Conservation (phyloP, 2,888 invertebrate genomes). For the Podotricha telesiphe region DNA sequence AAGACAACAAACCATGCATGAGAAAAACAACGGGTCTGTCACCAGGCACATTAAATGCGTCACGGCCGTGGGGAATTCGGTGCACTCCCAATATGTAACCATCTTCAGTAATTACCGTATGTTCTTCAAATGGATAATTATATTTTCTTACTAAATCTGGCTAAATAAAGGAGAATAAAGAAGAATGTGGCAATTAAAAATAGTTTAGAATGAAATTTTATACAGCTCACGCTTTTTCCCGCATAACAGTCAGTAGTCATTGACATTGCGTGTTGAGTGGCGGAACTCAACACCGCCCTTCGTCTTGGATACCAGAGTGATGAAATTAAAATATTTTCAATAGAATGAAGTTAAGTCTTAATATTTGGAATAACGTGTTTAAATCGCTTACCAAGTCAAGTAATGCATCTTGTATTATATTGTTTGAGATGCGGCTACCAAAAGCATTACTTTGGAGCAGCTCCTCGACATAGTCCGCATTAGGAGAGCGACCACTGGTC, state of each 20-base stretch:
- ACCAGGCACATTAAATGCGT: conserved; percentile 64
- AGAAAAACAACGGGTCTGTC: conserved; percentile 85
- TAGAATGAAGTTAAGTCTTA: background rate
- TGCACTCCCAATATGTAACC: conserved; percentile 91
- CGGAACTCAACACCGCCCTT: too few species aligned
- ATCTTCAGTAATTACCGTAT: conserved; percentile 87
- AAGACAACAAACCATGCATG: conserved; percentile 88
- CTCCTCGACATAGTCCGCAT: conserved; percentile 54
- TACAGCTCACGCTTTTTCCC: too few species aligned
- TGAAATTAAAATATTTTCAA: too few species aligned
- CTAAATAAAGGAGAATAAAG: conserved; percentile 54
- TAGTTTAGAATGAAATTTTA: too few species aligned
- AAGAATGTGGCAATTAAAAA: too few species aligned
- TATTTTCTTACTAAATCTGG: conserved; percentile 83
- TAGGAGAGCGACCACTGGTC: conserved; percentile 50
- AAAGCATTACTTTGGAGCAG: conserved; percentile 48
- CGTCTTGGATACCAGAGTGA: too few species aligned
- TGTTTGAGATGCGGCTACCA: conserved; percentile 55
- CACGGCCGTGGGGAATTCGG: conserved; percentile 85
- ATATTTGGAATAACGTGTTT: background rate
- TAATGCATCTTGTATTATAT: conserved; percentile 66
- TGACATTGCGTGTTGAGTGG: too few species aligned
- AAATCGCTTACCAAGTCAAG: conserved; percentile 66
- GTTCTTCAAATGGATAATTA: conserved; percentile 86
- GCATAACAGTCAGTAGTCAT: too few species aligned